Evolutionary conservation across 2,113 vertebrate genomes (phyloP).

Genomic region (Dromiciops gliroides): DNA sequence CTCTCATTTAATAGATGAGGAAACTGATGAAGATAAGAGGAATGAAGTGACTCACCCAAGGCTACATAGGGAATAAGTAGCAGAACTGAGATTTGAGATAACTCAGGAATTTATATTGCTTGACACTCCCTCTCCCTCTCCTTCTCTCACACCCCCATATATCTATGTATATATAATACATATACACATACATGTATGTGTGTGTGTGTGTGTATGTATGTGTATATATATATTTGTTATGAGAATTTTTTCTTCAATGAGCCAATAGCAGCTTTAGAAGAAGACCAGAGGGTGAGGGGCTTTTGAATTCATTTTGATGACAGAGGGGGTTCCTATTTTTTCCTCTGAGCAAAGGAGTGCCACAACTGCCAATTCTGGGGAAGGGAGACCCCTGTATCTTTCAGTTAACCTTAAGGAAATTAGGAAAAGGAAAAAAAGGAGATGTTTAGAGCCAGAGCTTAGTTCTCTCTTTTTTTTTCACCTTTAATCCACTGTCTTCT

Average conservation of each 20-base stretch:
- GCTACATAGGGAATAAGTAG: neutral
- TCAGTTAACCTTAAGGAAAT: neutral
- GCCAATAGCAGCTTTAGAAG: neutral
- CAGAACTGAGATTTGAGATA: neutral
- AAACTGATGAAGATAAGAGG: neutral
- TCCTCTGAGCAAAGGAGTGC: neutral
- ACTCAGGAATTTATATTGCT: neutral
- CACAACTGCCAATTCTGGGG: neutral
- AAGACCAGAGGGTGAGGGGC: neutral
- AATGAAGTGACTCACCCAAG: neutral
- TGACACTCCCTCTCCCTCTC: too few relatives aligned
- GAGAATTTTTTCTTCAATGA: neutral
- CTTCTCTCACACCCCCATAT: too few relatives aligned
- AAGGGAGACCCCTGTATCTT: neutral
- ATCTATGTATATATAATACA: too few relatives aligned
- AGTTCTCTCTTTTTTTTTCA: neutral
- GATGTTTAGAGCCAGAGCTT: neutral
- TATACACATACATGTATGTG: too few relatives aligned
- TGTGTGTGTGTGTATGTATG: neutral
- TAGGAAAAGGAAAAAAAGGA: neutral
- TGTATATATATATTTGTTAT: neutral
- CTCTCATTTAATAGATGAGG: neutral
- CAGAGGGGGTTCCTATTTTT: neutral
- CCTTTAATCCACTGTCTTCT: neutral
- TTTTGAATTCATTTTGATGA: neutral